Evolutionary conservation across 2,888 invertebrate species (phyloP), one percentile per base, ranked within the genome.

Genomic region (Brachyptera putata): DNA sequence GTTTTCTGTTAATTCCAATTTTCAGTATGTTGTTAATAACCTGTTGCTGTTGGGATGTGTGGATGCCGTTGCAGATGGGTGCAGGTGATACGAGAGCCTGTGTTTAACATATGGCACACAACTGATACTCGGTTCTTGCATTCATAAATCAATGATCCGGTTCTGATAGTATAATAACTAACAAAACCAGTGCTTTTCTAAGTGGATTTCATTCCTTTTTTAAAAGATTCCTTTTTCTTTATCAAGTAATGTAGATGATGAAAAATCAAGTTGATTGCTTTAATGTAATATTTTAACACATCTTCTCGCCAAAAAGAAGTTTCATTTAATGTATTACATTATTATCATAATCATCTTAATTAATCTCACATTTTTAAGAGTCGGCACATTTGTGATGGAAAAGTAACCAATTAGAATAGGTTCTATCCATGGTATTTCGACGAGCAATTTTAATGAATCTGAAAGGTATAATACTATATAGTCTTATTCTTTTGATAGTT

Each of bases 1-100:
- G 16, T 53, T 58, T 58, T 58, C 58, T 58, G 50, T 49, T 58
- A 58, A 58, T 58, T 58, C 58, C 50, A 49, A 58, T 58, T 58
- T 58, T 58, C 58, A 50, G 58, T 57, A 46, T 57, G 58, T 53
- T 50, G 50, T 13, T 50, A 50, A 58, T 58, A 58, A 53, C 50
- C 58, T 25, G 53, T 50, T 58, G n/a, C n/a, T n/a, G n/a, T n/a
- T n/a, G n/a, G n/a, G n/a, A n/a, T n/a, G n/a, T n/a, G n/a, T n/a
- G 58, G 37, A 39, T 50, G 58, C 50, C 53, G 49, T 24, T 58
- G 34, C 43, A 46, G 58, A 58, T 58, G 41, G 37, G 58, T 58
- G 58, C 58, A 49, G 30, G 36, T 16, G 58, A 58, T 58, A 58
- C 14, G 18, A 36, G n/a, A n/a, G 37, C 34, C 37, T 50, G 26